A percentile compares a stretch with the other conserved stretches of the same genome.
phyloP scores from a whole-genome alignment of 2,797 vertebrate genomes.

The Aulostomus chinensis region DNA sequence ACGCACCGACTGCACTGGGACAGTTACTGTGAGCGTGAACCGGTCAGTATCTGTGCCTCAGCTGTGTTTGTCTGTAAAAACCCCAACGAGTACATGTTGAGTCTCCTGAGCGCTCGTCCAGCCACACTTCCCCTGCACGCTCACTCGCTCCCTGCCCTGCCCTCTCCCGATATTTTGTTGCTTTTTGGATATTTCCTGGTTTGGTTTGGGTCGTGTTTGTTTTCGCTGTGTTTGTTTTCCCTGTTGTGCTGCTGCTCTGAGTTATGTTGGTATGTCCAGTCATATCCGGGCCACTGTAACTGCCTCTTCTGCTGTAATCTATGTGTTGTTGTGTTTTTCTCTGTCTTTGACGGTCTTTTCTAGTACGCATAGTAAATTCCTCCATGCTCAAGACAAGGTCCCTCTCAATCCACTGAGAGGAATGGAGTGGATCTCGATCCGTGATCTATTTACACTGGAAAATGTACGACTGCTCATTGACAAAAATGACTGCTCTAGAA shows the following conservation, averaged over 20 bases:
- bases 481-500: no score
- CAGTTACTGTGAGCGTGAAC: slow-evolving; percentile 95
- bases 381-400: background rate
- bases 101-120: slow-evolving; percentile 24
- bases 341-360: no score
- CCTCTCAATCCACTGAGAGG: background rate
- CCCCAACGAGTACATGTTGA: slow-evolving; percentile 11
- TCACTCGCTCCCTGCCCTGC: background rate
- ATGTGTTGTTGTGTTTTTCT: no score
- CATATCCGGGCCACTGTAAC: slow-evolving; percentile 41
- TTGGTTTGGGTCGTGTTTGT: slow-evolving; percentile 46
- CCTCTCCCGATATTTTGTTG: slow-evolving; percentile 7
- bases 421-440: no score
- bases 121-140: slow-evolving; percentile 25
- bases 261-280: slow-evolving; percentile 46
- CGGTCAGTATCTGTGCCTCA: slow-evolving; percentile 88
- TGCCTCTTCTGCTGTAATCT: slow-evolving; percentile 20
- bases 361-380: background rate
- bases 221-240: slow-evolving; percentile 33
- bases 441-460: no score
- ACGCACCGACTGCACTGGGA: slow-evolving; percentile 91
- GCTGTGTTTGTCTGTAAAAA: slow-evolving; percentile 25
- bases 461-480: no score
- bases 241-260: slow-evolving; percentile 30
- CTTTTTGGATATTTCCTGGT: slow-evolving; percentile 44